Base-by-base conservation (phyloP, 2,888 invertebrate species). In the Hirtodrosophila histrioides region DNA sequence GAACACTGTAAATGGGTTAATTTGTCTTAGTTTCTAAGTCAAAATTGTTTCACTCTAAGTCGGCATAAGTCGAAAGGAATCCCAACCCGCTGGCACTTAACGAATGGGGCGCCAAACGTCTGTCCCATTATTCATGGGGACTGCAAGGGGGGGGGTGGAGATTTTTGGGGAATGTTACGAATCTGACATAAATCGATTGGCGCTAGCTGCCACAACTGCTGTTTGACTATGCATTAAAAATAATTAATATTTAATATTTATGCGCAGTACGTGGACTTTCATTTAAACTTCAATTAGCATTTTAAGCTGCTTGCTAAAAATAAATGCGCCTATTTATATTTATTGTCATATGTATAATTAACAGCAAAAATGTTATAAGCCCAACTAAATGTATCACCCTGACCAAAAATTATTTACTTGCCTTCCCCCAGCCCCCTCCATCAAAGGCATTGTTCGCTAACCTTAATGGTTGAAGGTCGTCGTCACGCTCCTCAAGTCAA, bases 11-110 rank as follows among this genome's bases (percentile, higher is more conserved):
- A 72, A 64, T 72, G 71, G 74, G 75, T 79, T 84, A 71, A 82
- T 82, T 86, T 85, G 86, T 85, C 84, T 84, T 87, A 84, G 86
- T 73, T 77, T 36, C 31, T 84, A 87, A 84, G 88, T 86, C 87
- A 70, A 70, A 82, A 80, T 82, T 82, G 87, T 73, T 81, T 81
- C 43, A 11, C 39, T 55, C 55, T 87, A 85, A 83, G 85, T 41
- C 68, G 39, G 31, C 56, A 48, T 79, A 67, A 75, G 75, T 67
- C 61, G 35, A 17, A 5, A 37, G 29, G 43, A 57, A 64, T 60
- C 74, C 62, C 60, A 41, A 29, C 27, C 46, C 54, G 58, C 67
- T 72, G 80, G 69, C 71, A 86, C 66, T 77, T 82, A 64, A 82
- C 75, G 60, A 80, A 82, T 82, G 68, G 33, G 83, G 75, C 73